Evolutionary conservation across 2,888 invertebrate genomes (phyloP), one percentile per base, ranked within the genome.

Genomic region (Scelioninae gen. 1): DNA sequence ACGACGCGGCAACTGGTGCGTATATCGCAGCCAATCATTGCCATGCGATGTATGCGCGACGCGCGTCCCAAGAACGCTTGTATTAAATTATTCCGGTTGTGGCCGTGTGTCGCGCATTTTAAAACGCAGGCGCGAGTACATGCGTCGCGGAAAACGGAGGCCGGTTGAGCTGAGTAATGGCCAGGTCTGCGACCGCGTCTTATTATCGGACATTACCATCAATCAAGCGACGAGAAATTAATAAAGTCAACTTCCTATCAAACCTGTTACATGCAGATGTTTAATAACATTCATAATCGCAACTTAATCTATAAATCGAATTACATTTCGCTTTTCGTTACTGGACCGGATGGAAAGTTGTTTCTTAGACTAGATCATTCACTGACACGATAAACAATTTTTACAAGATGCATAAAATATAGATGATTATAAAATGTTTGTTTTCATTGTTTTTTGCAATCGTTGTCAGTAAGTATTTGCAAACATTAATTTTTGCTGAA

Each of bases 121-220:
- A 82, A 84, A 78, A 82, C 77, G 81, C 58, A 71, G 74, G 45
- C 66, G 82, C 72, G 84, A 81, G 56, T 83, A 81, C 75, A 65
- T 66, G 66, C 58, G 76, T 72, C 71, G 58, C 79, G 72, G 77
- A 75, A 86, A 86, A 62, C 62, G 13, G 83, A 85, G 79, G 79
- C 79, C 82, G 56, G 79, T 75, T 88, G 88, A 88, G 82, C 76
- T 88, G 88, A 88, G 82, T 87, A 86, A 88, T 87, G 84, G 84
- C 79, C 63, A 83, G 82, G 82, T 83, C 84, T 78, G 84, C 71
- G 85, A 85, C 85, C 82, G 83, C 80, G 87, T 84, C 82, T 85
- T 86, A 88, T 86, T 88, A 88, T 84, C 85, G 84, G 82, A 82
- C 85, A 87, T 88, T 86, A 88, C 85, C 87, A 88, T 88, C 87